Evolutionary conservation across 92 coral and sea anemone genomes (phyloP), one percentile per base, ranked within the genome.

Genomic region (Virgularia gustaviana): DNA sequence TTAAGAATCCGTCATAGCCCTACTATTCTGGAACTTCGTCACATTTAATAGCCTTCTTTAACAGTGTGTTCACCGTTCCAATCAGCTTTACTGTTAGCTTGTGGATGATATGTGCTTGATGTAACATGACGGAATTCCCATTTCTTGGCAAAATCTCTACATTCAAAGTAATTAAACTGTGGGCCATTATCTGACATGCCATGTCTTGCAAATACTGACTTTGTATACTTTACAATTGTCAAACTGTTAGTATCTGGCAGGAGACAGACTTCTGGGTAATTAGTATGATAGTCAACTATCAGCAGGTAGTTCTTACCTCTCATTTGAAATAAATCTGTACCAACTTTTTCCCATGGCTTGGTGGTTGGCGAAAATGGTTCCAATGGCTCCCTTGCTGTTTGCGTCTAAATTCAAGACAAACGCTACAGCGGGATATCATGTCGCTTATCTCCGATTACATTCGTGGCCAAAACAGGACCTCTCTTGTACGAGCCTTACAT

Each of bases 381-480:
- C 53, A 75, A 18, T 22, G 57, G 76, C 41, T 75, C 76, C 16
- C 80, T 61, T 75, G 80, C 31, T 75, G 76, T 29, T 27, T 55
- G 27, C 23, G 33, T 55, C 34, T 24, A 55, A 19, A 24, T 41
- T 37, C 39, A n/a, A 65, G 81, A 49, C 76, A 77, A n/a, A 33
- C 65, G 36, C 45, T 65, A 53, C 64, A 77, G 27, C 36, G 16
- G 18, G 65, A 77, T 38, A 77, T 19, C 81, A 63, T 78, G 30
- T 78, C 77, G 30, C 51, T 62, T 16, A 68, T 67, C 25, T 67
- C 58, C 4, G 77, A 45, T 41, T 65, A 52, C 57, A 78, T 78
- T 39, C 54, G 67, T 7, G 72, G 78, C 77, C 83, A 78, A 32
- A n/a, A 70, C 32, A 78, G 29, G 7, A 57, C 77, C 67, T 78